These are phyloP conservation scores for Galleria mellonella DNA, from an alignment of 1,140 invertebrate species.

Conservation along the genomic window DNA sequence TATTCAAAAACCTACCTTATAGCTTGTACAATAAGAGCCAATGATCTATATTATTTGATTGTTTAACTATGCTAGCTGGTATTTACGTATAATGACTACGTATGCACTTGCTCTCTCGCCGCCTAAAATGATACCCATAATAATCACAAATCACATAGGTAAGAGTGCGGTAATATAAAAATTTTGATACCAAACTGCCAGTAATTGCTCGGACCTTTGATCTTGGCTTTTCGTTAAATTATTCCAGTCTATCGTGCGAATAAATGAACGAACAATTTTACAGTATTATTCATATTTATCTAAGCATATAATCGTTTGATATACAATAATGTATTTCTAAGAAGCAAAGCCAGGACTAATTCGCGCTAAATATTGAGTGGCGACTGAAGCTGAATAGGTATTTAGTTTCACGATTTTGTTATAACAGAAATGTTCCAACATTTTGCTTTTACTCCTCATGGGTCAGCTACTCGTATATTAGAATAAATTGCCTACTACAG, in stretches of 20 bases:
- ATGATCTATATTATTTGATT: background rate
- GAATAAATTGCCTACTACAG: no score
- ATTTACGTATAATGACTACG: constrained; percentile 32
- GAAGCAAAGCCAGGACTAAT: no score
- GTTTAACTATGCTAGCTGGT: background rate
- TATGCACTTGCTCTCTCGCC: constrained; percentile 45
- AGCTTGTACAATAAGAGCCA: background rate
- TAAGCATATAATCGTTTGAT: no score
- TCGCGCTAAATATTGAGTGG: no score
- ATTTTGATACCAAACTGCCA: constrained; percentile 37
- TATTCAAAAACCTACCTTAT: constrained; percentile 24
- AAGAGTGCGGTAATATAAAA: constrained; percentile 33
- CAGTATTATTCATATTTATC: no score
- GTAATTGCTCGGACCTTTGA: constrained; percentile 52
- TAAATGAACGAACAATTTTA: constrained; percentile 1
- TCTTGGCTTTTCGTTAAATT: constrained; percentile 35
- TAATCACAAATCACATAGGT: constrained; percentile 50
- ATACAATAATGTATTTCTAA: no score
- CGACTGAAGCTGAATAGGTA: no score
- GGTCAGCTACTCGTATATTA: no score
- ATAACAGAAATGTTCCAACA: no score
- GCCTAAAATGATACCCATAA: constrained; percentile 53
- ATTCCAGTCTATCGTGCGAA: constrained; percentile 13
- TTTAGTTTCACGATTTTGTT: no score
- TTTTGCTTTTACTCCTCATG: no score